These are phyloP conservation scores for Hylomyscus alleni DNA, from an alignment of 2,797 vertebrate species.

Conservation along the genomic window DNA sequence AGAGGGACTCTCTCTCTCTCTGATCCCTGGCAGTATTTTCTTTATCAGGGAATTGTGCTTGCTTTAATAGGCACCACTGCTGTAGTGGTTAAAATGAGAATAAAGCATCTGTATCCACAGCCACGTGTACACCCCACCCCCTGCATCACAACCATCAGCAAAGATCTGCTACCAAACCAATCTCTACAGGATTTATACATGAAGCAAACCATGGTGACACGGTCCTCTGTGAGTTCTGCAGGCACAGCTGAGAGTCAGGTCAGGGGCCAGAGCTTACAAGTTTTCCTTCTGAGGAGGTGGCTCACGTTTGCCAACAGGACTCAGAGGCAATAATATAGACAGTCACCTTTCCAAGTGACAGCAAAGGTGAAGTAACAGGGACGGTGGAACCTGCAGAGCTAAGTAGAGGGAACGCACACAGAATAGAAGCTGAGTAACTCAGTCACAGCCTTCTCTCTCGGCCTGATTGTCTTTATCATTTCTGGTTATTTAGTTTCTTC, in stretches of 20 bases:
- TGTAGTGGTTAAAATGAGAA: slow-evolving; percentile 4
- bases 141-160: background rate
- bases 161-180: slow-evolving; percentile 24
- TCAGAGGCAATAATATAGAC: slow-evolving; percentile 30
- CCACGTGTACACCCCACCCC: background rate
- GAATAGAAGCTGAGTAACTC: background rate
- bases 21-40: slow-evolving; percentile 22
- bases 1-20: background rate
- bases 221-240: background rate
- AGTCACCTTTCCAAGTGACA: slow-evolving; percentile 7
- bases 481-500: background rate
- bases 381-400: background rate
- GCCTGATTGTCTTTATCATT: background rate
- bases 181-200: slow-evolving; percentile 37
- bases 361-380: slow-evolving; percentile 27
- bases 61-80: slow-evolving; percentile 27
- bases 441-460: background rate
- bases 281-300: background rate
- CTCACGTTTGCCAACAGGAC: background rate
- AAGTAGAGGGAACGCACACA: background rate
- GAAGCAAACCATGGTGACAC: background rate
- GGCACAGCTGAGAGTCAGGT: background rate
- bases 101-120: background rate
- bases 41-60: slow-evolving; percentile 42
- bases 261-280: background rate